Conservation (phyloP, 2,888 invertebrate species). For the Leucoma salicis region DNA sequence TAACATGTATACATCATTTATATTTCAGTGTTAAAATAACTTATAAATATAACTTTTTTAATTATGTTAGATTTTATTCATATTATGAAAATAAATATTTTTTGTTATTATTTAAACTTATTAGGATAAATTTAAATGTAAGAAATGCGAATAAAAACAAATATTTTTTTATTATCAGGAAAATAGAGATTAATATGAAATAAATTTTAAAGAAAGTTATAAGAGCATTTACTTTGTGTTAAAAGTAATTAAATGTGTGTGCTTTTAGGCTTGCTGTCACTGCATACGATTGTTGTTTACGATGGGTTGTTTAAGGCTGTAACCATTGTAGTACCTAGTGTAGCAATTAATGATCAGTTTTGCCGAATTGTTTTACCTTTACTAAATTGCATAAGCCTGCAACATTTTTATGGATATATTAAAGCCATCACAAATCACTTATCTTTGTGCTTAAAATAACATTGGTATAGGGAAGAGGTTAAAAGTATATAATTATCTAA, state of each 20-base stretch:
- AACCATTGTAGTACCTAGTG: not conserved
- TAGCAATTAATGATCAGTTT: too few species aligned
- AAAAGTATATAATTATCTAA: too few species aligned
- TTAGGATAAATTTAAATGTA: slow-evolving; percentile 37
- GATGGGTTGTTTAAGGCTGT: not conserved
- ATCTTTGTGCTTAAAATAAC: too few species aligned
- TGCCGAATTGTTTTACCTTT: too few species aligned
- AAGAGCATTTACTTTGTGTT: not conserved
- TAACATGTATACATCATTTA: too few species aligned
- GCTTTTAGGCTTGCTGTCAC: not conserved
- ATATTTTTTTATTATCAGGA: slow-evolving; percentile 39
- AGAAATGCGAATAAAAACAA: slow-evolving; percentile 21
- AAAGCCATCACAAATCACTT: too few species aligned
- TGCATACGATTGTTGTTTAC: slow-evolving; percentile 1
- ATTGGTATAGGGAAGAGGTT: too few species aligned
- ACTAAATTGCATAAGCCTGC: too few species aligned
- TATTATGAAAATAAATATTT: not conserved
- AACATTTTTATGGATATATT: too few species aligned
- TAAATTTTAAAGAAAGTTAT: not conserved
- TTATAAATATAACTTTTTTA: too few species aligned
- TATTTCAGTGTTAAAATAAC: too few species aligned
- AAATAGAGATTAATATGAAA: slow-evolving; percentile 1
- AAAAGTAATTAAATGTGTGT: not conserved
- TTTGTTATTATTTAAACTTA: slow-evolving; percentile 29
- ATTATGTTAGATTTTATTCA: not conserved